A percentile compares a stretch with the other conserved stretches of the same genome.
Conservation (phyloP, 2,113 vertebrate genomes). For the Tragelaphus strepsiceros region DNA sequence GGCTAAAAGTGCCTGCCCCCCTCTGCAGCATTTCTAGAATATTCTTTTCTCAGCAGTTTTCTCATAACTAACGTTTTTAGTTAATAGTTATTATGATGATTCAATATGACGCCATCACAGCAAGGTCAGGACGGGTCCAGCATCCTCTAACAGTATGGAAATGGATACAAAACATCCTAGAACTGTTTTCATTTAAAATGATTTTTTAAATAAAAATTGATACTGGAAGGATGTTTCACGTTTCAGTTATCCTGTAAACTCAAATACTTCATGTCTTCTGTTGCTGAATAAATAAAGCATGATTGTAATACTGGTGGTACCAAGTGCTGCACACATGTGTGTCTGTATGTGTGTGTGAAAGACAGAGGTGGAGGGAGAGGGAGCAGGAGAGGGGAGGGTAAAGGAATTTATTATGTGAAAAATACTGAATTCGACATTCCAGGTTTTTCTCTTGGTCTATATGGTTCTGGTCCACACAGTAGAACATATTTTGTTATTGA, state of each 20-base stretch:
- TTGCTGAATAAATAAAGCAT: background rate
- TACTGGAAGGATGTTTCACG: background rate
- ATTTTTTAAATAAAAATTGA: background rate
- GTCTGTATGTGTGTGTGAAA: background rate
- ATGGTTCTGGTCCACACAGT: background rate
- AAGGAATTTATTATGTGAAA: background rate
- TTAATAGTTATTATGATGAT: background rate
- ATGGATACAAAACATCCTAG: background rate
- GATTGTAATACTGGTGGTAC: background rate
- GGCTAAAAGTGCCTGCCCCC: background rate
- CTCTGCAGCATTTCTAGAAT: background rate
- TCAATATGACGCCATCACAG: background rate
- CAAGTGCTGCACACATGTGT: background rate
- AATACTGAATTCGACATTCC: conserved; percentile 3
- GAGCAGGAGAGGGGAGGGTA: background rate
- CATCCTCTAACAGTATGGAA: background rate
- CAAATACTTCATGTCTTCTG: background rate
- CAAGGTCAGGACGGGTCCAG: background rate
- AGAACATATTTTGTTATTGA: conserved; percentile 15
- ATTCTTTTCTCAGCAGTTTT: background rate
- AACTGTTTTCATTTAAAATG: background rate
- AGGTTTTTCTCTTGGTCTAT: background rate
- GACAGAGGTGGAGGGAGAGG: background rate
- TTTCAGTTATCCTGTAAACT: background rate
- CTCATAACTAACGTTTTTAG: background rate